These are phyloP conservation scores for Theocolax elegans DNA, from an alignment of 1,140 invertebrate species.

Conservation along the genomic window DNA sequence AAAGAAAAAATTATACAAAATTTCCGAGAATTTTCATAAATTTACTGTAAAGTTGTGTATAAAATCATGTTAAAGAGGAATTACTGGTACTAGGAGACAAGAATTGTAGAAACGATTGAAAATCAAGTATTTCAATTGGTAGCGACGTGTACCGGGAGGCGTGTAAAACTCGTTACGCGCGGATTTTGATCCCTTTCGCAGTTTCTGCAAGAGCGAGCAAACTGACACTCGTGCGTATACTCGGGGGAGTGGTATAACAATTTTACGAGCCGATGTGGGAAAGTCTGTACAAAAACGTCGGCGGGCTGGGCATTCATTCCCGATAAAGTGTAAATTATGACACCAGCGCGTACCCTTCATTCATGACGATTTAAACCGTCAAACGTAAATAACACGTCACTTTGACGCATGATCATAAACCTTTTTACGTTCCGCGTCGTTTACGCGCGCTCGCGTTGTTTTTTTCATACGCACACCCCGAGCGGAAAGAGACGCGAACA, in stretches of 20 bases:
- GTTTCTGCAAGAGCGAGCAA: neutral
- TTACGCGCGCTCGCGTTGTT: neutral
- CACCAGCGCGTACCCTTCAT: conserved; percentile 20
- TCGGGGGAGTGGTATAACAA: conserved; percentile 38
- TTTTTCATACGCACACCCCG: neutral
- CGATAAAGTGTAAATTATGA: conserved; percentile 53
- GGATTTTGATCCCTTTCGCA: neutral
- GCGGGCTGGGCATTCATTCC: conserved; percentile 14
- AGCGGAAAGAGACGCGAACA: neutral
- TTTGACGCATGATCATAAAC: neutral
- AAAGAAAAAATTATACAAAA: too few relatives aligned
- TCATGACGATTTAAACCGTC: conserved; percentile 13
- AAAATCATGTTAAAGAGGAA: too few relatives aligned
- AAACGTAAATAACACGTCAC: conserved; percentile 2
- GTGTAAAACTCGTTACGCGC: conserved; percentile 3
- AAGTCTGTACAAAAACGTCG: neutral
- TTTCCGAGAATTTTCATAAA: too few relatives aligned
- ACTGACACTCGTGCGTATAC: neutral
- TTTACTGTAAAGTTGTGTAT: too few relatives aligned
- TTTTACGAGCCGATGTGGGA: conserved; percentile 47
- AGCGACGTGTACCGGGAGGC: too few relatives aligned
- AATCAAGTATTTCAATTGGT: conserved; percentile 8
- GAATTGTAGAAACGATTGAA: neutral
- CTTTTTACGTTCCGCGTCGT: neutral
- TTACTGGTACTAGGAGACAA: too few relatives aligned